Evolutionary conservation across 1,140 invertebrate species (phyloP).

Genomic region (Copidosoma floridanum): DNA sequence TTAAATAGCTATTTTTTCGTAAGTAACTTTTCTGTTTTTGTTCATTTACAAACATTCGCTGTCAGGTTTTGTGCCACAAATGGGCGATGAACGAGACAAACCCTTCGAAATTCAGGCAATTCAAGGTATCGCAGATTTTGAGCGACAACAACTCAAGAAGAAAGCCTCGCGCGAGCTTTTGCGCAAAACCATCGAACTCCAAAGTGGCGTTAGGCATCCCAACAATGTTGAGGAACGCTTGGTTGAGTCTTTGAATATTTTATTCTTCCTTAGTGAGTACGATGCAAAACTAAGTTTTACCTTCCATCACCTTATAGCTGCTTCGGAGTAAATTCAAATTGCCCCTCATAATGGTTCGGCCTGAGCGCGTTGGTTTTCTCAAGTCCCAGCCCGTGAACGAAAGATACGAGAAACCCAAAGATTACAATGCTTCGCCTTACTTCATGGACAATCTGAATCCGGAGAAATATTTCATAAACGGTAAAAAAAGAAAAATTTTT

Average conservation of each 20-base stretch:
- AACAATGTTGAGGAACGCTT: slow-evolving; percentile 62
- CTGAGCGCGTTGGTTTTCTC: slow-evolving; percentile 63
- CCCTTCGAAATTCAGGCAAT: slow-evolving; percentile 66
- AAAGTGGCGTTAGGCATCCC: slow-evolving; percentile 59
- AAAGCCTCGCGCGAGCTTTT: slow-evolving; percentile 57
- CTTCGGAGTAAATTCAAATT: slow-evolving; percentile 64
- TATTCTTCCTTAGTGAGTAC: no score
- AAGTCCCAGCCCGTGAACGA: slow-evolving; percentile 61
- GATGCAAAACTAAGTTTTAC: no score
- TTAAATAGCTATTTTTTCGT: background rate
- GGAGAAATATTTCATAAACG: slow-evolving; percentile 61
- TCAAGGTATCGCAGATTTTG: slow-evolving; percentile 68
- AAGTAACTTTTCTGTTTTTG: background rate
- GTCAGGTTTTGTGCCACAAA: slow-evolving; percentile 65
- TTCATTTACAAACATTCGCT: background rate
- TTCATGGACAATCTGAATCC: slow-evolving; percentile 66
- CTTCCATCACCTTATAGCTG: slow-evolving; percentile 59
- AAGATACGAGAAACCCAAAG: slow-evolving; percentile 56
- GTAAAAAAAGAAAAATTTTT: no score
- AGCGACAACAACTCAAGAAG: slow-evolving; percentile 60
- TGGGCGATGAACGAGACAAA: slow-evolving; percentile 63
- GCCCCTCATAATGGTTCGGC: slow-evolving; percentile 64
- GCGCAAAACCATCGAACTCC: slow-evolving; percentile 58
- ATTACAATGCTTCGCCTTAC: slow-evolving; percentile 65
- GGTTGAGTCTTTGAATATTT: no score